Conservation (phyloP, 2,797 vertebrate genomes). For the Nasua narica region DNA sequence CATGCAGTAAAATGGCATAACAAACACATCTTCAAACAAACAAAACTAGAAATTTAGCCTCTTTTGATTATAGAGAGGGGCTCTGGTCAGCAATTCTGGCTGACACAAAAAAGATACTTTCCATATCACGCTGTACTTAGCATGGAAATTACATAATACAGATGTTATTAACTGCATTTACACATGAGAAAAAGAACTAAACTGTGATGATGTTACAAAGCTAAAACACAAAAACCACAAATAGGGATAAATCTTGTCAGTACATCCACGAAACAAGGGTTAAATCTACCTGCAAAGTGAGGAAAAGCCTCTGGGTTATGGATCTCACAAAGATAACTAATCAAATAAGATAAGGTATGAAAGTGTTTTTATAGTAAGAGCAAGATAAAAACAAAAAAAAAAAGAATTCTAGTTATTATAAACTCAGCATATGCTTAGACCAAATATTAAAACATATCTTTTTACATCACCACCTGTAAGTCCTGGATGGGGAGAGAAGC, state of each 20-base stretch:
- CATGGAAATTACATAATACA: neutral
- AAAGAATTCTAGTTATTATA: neutral
- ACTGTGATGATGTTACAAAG: neutral
- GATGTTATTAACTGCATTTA: neutral
- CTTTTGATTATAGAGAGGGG: neutral
- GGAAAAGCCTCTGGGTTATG: neutral
- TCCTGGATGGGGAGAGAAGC: neutral
- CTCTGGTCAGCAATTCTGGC: neutral
- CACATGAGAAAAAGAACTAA: neutral
- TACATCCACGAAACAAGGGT: neutral
- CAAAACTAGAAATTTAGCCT: neutral
- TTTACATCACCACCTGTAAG: neutral
- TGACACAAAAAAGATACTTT: neutral
- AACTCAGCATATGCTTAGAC: neutral
- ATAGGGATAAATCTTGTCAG: neutral
- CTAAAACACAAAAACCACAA: slow-evolving; percentile 14
- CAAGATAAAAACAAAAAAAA: neutral
- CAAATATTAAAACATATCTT: neutral
- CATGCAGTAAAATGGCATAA: neutral
- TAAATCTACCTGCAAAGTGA: neutral
- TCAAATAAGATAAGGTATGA: neutral
- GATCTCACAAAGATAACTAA: neutral
- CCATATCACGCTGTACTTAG: neutral
- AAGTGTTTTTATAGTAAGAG: neutral
- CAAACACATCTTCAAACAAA: neutral